Percentiles rank a stretch among this genome's conserved stretches.
These are phyloP conservation scores for Cheilinus undulatus DNA, from an alignment of 2,113 vertebrate species.

Conservation along the genomic window DNA sequence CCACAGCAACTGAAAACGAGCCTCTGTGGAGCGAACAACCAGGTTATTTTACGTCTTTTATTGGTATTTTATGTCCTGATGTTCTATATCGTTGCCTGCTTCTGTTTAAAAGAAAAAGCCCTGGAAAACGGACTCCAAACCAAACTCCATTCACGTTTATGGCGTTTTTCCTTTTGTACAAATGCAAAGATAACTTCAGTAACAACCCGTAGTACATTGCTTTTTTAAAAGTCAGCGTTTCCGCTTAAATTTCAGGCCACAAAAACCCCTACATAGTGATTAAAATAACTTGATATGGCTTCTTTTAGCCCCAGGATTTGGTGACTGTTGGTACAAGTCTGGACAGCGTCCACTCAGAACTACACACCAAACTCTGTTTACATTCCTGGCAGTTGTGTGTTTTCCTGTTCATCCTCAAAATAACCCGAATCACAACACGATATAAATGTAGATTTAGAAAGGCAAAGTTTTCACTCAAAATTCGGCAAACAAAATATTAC, in stretches of 20 bases:
- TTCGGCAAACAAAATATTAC: background rate
- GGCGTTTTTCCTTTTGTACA: no score
- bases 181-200: no score
- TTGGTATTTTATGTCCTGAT: background rate
- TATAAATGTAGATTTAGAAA: background rate
- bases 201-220: no score
- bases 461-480: background rate
- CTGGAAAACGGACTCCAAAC: no score
- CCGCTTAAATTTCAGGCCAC: no score
- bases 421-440: rapidly evolving
- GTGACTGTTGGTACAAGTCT: no score
- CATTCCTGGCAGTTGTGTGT: background rate
- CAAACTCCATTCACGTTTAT: background rate
- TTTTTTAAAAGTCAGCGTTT: no score
- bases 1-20: background rate
- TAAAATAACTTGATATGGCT: no score
- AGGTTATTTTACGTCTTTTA: conserved; percentile 13
- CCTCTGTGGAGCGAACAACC: background rate
- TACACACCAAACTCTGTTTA: background rate
- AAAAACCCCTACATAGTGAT: no score
- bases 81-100: background rate
- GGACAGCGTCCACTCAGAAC: no score
- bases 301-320: no score
- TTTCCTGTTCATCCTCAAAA: rapidly evolving
- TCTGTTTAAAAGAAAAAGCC: no score